phyloP scores from a whole-genome alignment of 2,888 invertebrate genomes.

The Ennomos fuscantarius region DNA sequence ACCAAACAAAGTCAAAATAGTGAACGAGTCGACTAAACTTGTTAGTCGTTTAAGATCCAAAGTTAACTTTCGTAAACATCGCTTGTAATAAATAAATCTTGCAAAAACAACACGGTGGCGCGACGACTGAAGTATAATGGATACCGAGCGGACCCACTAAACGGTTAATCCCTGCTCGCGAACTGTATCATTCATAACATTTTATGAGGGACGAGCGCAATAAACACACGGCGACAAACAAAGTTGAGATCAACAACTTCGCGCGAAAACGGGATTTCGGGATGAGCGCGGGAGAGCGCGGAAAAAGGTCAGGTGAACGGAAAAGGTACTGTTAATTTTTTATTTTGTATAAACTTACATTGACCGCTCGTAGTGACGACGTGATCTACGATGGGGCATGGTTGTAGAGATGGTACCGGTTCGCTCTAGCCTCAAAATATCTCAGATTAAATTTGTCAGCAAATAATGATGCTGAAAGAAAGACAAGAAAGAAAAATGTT shows the following conservation, averaged over 20 bases:
- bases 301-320: not conserved
- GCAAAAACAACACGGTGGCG: constrained; percentile 33
- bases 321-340: not conserved
- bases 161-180: constrained; percentile 63
- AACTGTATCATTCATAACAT: constrained; percentile 72
- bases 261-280: constrained; percentile 5
- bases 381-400: no score
- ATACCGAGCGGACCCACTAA: constrained; percentile 58
- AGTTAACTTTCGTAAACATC: constrained; percentile 25
- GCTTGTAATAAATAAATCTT: constrained; percentile 32
- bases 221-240: constrained; percentile 65
- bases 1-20: constrained; percentile 10
- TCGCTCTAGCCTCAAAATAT: no score
- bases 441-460: no score
- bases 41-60: not conserved
- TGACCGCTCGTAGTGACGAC: no score
- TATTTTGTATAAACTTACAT: no score
- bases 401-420: no score
- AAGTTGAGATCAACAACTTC: constrained; percentile 59
- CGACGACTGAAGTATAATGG: constrained; percentile 48
- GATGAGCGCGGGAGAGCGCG: constrained; percentile 37
- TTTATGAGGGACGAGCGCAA: constrained; percentile 66
- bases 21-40: constrained; percentile 5
- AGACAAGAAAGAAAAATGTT: no score
- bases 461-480: no score